Evolutionary conservation across 1,140 invertebrate species (phyloP).

Genomic region (Brachionus manjavacas): DNA sequence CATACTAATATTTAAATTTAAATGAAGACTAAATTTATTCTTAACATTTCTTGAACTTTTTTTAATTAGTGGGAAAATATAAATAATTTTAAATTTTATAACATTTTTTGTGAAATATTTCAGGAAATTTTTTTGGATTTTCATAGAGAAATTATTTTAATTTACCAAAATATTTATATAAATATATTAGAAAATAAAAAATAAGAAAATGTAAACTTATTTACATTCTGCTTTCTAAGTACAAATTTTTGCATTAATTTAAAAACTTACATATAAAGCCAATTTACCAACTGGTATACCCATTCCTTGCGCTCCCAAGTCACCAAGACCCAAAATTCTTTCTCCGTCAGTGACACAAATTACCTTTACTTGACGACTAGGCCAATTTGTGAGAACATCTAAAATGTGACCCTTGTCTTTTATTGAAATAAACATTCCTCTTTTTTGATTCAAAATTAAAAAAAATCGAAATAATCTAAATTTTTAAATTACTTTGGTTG

Average conservation of each 20-base stretch:
- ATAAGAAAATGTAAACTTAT: too few relatives aligned
- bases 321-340: conserved; percentile 84
- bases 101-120: too few relatives aligned
- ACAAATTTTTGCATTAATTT: conserved; percentile 78
- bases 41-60: too few relatives aligned
- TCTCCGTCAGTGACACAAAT: conserved; percentile 93
- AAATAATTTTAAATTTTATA: too few relatives aligned
- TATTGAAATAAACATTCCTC: conserved; percentile 84
- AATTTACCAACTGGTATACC: conserved; percentile 92
- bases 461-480: neutral
- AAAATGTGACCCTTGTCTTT: conserved; percentile 85
- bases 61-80: too few relatives aligned
- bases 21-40: too few relatives aligned
- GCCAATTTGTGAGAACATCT: conserved; percentile 77
- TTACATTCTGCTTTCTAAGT: too few relatives aligned
- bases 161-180: too few relatives aligned
- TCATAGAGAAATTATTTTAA: too few relatives aligned
- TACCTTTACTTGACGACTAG: conserved; percentile 43
- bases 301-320: conserved; percentile 88
- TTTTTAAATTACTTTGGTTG: conserved; percentile 17
- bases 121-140: too few relatives aligned
- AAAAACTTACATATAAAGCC: conserved; percentile 82
- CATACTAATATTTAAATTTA: too few relatives aligned
- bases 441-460: neutral
- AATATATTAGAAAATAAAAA: too few relatives aligned